Conservation (phyloP, 2,113 vertebrate species). For the Cynoglossus semilaevis region DNA sequence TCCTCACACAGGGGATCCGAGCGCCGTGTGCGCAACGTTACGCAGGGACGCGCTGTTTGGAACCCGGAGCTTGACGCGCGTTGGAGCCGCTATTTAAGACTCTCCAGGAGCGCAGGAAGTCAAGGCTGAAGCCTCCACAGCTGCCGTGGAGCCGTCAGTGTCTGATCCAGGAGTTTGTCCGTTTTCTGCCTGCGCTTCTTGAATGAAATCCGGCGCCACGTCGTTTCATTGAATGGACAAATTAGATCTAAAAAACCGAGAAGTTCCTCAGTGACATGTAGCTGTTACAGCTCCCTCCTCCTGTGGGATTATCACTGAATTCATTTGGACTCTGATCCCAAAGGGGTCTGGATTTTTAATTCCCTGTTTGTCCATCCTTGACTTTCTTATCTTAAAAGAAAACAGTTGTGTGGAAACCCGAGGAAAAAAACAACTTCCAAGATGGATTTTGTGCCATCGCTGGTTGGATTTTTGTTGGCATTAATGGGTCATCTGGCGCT, state of each 20-base stretch:
- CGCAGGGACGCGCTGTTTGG: conserved; percentile 20
- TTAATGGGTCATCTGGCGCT: conserved; percentile 68
- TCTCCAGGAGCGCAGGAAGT: too few species aligned
- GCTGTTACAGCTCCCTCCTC: conserved; percentile 15
- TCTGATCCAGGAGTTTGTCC: conserved; percentile 47
- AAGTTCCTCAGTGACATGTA: conserved; percentile 34
- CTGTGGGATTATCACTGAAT: conserved; percentile 43
- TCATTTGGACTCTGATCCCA: conserved; percentile 1
- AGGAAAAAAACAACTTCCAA: conserved; percentile 46
- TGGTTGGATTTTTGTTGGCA: conserved; percentile 80
- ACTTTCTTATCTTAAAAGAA: conserved; percentile 4
- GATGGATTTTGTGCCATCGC: conserved; percentile 83
- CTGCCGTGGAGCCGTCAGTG: too few species aligned
- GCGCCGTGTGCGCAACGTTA: conserved; percentile 42
- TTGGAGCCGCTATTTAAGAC: conserved; percentile 29
- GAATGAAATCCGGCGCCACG: not conserved
- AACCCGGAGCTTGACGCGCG: conserved; percentile 34
- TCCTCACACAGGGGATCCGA: not conserved
- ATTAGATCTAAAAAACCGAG: not conserved
- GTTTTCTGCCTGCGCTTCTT: not conserved
- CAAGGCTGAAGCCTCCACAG: not conserved
- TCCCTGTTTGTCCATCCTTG: not conserved
- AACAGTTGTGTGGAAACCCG: conserved; percentile 25
- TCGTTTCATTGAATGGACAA: conserved; percentile 19
- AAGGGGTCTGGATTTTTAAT: conserved; percentile 33